Percentiles rank a stretch among this genome's conserved stretches.
Evolutionary conservation across 2,888 invertebrate species (phyloP).

Genomic region (Ligdia adustata): DNA sequence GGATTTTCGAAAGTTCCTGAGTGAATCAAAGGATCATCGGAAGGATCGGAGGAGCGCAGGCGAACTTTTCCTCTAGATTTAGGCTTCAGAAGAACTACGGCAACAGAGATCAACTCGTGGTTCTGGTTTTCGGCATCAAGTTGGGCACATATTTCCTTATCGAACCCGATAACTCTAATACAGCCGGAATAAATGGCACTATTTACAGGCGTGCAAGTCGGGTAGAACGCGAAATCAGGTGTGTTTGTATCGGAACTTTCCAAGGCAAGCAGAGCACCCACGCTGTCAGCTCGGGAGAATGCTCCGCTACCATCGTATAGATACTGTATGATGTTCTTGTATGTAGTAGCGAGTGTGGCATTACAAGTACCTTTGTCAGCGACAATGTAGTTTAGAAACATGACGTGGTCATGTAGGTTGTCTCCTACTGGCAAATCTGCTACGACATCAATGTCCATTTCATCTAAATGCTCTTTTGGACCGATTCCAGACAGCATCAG

Average conservation of each 20-base stretch:
- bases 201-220: constrained; percentile 51
- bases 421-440: constrained; percentile 64
- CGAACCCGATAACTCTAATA: constrained; percentile 47
- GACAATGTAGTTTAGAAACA: constrained; percentile 58
- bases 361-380: constrained; percentile 60
- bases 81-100: constrained; percentile 65
- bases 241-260: constrained; percentile 40
- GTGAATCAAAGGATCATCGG: constrained; percentile 57
- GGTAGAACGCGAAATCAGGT: constrained; percentile 68
- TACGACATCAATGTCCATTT: constrained; percentile 49
- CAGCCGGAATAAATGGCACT: constrained; percentile 49
- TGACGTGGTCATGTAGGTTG: constrained; percentile 67
- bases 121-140: constrained; percentile 46
- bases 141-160: constrained; percentile 49
- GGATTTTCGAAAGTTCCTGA: constrained; percentile 59
- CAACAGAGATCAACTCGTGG: constrained; percentile 56
- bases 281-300: constrained; percentile 51
- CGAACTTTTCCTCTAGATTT: constrained; percentile 62
- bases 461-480: constrained; percentile 52
- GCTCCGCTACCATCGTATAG: constrained; percentile 57
- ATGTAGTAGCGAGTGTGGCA: constrained; percentile 29
- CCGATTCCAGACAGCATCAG: constrained; percentile 68
- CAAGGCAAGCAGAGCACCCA: constrained; percentile 58
- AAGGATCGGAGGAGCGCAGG: constrained; percentile 50
- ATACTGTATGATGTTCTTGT: constrained; percentile 59